Percentiles rank a stretch among this genome's conserved stretches.
Conservation (phyloP, 2,113 vertebrate genomes). For the Heloderma charlesbogerti region DNA sequence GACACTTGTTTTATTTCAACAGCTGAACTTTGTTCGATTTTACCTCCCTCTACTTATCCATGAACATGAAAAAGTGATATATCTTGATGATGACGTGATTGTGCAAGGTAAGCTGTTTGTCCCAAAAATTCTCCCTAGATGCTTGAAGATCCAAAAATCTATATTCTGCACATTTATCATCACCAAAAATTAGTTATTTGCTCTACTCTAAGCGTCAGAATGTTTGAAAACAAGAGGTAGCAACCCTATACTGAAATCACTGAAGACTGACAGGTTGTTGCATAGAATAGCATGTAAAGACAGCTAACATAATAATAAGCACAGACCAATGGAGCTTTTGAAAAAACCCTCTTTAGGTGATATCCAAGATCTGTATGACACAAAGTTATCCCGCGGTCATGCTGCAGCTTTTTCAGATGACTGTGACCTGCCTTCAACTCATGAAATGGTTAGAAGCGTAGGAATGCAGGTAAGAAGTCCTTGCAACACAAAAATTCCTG, state of each 20-base stretch:
- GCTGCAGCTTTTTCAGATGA: slow-evolving; percentile 95
- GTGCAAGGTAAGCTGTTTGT: slow-evolving; percentile 87
- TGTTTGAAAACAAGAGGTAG: neutral
- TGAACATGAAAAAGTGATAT: slow-evolving; percentile 90
- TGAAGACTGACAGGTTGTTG: neutral
- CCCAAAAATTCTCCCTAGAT: neutral
- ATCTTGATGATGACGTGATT: slow-evolving; percentile 95
- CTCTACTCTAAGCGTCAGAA: neutral
- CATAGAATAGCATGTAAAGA: neutral
- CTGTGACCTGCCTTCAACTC: slow-evolving; percentile 90
- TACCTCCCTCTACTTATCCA: slow-evolving; percentile 91
- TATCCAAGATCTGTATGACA: slow-evolving; percentile 88
- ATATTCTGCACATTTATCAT: slow-evolving; percentile 25
- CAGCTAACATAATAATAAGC: neutral
- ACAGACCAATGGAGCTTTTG: neutral
- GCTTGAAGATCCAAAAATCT: neutral
- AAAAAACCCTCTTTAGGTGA: slow-evolving; percentile 81
- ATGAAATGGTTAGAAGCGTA: slow-evolving; percentile 89
- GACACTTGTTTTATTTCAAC: slow-evolving; percentile 57
- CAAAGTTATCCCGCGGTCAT: slow-evolving; percentile 85
- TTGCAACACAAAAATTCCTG: neutral
- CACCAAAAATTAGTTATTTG: neutral
- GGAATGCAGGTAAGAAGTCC: slow-evolving; percentile 90
- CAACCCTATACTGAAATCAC: neutral
- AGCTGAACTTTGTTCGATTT: slow-evolving; percentile 97